These are phyloP conservation scores for Thunnus albacares DNA, from an alignment of 2,797 vertebrate species.

Conservation along the genomic window DNA sequence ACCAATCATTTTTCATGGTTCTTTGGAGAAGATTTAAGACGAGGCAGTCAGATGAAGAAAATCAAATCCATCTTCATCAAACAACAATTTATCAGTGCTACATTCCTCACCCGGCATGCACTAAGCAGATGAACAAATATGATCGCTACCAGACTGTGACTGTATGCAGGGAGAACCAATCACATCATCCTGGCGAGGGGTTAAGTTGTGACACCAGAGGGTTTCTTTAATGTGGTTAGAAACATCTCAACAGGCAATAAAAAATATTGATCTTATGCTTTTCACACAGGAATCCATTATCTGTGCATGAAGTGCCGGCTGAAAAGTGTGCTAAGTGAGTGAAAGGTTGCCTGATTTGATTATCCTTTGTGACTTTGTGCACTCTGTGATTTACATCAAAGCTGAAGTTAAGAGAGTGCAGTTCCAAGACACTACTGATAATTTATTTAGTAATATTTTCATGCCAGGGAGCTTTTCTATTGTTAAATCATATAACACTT, in stretches of 20 bases:
- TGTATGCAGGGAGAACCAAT: conserved; percentile 45
- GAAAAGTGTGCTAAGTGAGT: conserved; percentile 59
- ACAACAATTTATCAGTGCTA: conserved; percentile 53
- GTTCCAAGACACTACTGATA: conserved; percentile 21
- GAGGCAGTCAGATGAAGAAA: conserved; percentile 42
- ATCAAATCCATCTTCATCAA: conserved; percentile 55
- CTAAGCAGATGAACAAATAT: conserved; percentile 45
- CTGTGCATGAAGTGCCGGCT: conserved; percentile 40
- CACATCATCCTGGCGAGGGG: conserved; percentile 64
- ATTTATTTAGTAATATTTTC: conserved; percentile 32
- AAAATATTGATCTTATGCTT: conserved; percentile 75
- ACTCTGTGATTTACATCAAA: conserved; percentile 46
- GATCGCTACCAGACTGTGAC: conserved; percentile 37
- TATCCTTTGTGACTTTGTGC: conserved; percentile 58
- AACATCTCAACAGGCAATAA: conserved; percentile 71
- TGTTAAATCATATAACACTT: conserved; percentile 37
- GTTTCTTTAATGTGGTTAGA: conserved; percentile 76
- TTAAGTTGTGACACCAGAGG: conserved; percentile 65
- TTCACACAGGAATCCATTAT: conserved; percentile 76
- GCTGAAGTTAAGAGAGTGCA: conserved; percentile 12
- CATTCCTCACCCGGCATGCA: background rate
- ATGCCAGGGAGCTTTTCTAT: conserved; percentile 15
- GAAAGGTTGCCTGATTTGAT: conserved; percentile 70
- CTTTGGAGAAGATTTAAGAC: conserved; percentile 14
- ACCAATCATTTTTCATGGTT: conserved; percentile 22